These are phyloP conservation scores for Lycocerus yunnanus DNA, from an alignment of 2,888 invertebrate genomes.

Conservation along the genomic window DNA sequence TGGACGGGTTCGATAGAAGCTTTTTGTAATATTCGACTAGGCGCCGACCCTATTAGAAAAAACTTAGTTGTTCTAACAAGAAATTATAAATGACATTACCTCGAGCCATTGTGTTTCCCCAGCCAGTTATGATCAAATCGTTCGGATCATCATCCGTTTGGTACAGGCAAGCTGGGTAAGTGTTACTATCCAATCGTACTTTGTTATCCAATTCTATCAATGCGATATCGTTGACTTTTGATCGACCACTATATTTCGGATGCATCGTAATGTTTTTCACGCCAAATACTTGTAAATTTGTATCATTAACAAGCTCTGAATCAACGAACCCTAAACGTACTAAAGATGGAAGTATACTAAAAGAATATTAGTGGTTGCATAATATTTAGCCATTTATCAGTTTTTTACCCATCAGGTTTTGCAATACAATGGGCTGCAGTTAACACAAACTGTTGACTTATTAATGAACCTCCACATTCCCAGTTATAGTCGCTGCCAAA, in stretches of 20 bases:
- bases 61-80: constrained; percentile 1
- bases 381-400: neutral
- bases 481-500: constrained; percentile 27
- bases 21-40: constrained; percentile 42
- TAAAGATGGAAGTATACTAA: constrained; percentile 18
- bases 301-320: constrained; percentile 39
- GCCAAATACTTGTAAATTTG: constrained; percentile 41
- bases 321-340: constrained; percentile 48
- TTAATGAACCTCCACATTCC: constrained; percentile 62
- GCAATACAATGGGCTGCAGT: constrained; percentile 66
- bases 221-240: constrained; percentile 54
- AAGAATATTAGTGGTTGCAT: neutral
- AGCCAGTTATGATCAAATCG: constrained; percentile 52
- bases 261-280: constrained; percentile 47
- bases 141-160: constrained; percentile 43
- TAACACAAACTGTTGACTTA: constrained; percentile 59
- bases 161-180: constrained; percentile 59
- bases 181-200: constrained; percentile 41
- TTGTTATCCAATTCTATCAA: constrained; percentile 47
- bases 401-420: constrained; percentile 10
- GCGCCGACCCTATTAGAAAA: constrained; percentile 36
- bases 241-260: constrained; percentile 47
- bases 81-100: too few relatives aligned
- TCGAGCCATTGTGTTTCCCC: constrained; percentile 48
- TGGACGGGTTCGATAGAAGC: constrained; percentile 35